Evolutionary conservation across 2,797 vertebrate genomes (phyloP), one percentile per base, ranked within the genome.

Genomic region (Hafferia zeledoni): DNA sequence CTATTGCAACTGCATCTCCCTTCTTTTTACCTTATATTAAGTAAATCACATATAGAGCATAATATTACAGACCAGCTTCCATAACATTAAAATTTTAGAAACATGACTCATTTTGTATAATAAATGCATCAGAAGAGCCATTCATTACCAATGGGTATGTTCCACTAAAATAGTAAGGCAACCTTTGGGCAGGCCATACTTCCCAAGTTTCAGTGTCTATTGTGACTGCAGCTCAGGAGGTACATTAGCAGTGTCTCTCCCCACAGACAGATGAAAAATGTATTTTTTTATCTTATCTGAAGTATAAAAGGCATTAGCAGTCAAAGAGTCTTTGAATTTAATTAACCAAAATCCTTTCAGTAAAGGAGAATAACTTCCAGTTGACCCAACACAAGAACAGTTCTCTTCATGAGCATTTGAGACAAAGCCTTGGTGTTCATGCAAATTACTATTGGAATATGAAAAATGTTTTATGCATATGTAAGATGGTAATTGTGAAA

Each of bases 361-460:
- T 81, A 91, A 90, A 57, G 59, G 24, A 93, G 20, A 85, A 77
- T 61, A 94, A 93, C 37, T 95, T 97, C 65, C 87, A 92, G 63
- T 3, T 94, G 91, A 92, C 80, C 61, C 52, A 79, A 69, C 60
- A 41, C 30, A 89, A 78, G 46, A 74, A 50, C 33, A 87, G 43
- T 30, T 15, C 80, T 88, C 37, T 96, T 83, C 76, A 37, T 52
- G 24, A 80, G 46, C 46, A n/a, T 81, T 87, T 88, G 82, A 71
- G 75, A 91, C 80, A 97, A 91, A 90, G 22, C 37, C 39, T 68
- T 76, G 46, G 17, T 85, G 46, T 79, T 85, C 84, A 83, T 89
- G 72, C 71, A 96, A 88, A 93, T 93, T 91, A 56, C 50, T 79
- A 50, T 90, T 46, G 70, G 89, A 92, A 96, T 83, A 97, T 56